Conservation (phyloP, 2,797 vertebrate species). For the Ibycter americanus region DNA sequence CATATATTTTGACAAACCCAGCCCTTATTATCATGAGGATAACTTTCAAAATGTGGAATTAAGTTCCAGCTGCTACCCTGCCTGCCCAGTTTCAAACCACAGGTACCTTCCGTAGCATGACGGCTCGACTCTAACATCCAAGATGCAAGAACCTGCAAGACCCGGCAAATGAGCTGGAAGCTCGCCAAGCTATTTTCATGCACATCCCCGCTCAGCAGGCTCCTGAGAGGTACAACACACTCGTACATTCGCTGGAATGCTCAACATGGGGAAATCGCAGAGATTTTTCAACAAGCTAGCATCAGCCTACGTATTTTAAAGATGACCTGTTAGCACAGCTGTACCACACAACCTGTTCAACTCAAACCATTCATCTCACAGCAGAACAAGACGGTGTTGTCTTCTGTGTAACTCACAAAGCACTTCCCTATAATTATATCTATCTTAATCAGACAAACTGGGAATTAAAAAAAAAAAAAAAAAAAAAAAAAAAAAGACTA, state of each 20-base stretch:
- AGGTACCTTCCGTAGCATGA: background rate
- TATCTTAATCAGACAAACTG: background rate
- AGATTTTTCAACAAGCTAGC: background rate
- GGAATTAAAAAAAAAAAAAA: background rate
- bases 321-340: background rate
- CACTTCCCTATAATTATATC: background rate
- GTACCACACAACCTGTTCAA: background rate
- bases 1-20: background rate
- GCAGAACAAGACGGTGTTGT: background rate
- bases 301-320: background rate
- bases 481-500: background rate
- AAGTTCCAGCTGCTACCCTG: background rate
- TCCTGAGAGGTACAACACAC: background rate
- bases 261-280: background rate
- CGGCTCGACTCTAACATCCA: background rate
- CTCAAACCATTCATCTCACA: background rate
- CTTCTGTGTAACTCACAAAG: background rate
- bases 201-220: background rate
- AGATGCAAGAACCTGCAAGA: background rate
- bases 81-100: background rate
- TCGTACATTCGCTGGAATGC: accelerated
- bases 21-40: background rate
- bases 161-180: background rate
- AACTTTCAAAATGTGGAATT: background rate
- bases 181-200: background rate